These are phyloP conservation scores for Oryzias celebensis DNA, from an alignment of 2,113 vertebrate species.

Conservation along the genomic window DNA sequence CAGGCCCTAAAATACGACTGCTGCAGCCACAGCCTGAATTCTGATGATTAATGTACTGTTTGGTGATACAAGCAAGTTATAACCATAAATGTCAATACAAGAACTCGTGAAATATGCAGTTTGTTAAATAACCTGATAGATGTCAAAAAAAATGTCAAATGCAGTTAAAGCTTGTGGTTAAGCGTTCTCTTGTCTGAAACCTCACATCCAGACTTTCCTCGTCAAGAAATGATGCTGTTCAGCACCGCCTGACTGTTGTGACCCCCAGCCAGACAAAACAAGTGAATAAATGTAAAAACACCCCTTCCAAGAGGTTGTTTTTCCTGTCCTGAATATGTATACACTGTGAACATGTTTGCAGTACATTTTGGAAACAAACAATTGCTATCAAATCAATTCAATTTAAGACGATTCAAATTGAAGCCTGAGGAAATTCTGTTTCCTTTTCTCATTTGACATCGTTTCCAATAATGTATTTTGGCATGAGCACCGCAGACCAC, in stretches of 20 bases:
- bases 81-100: background rate
- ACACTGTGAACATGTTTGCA: background rate
- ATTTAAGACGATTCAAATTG: background rate
- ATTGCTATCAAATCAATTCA: background rate
- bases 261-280: too few relatives aligned
- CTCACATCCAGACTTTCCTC: background rate
- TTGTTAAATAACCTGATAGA: background rate
- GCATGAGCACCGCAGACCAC: conserved; percentile 15
- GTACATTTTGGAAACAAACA: background rate
- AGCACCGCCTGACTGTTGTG: too few relatives aligned
- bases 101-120: background rate
- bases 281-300: too few relatives aligned
- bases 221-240: background rate
- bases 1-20: background rate
- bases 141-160: background rate
- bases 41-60: background rate
- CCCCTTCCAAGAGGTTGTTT: background rate
- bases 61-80: background rate
- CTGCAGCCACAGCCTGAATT: background rate
- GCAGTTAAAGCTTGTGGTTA: background rate
- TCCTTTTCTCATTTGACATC: conserved; percentile 28
- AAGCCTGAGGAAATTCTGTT: conserved; percentile 11
- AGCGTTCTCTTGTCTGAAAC: background rate
- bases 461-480: conserved; percentile 20
- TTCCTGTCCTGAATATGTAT: too few relatives aligned